Evolutionary conservation across 2,888 invertebrate species (phyloP), one percentile per base, ranked within the genome.

Genomic region (Hecatera dysodea): DNA sequence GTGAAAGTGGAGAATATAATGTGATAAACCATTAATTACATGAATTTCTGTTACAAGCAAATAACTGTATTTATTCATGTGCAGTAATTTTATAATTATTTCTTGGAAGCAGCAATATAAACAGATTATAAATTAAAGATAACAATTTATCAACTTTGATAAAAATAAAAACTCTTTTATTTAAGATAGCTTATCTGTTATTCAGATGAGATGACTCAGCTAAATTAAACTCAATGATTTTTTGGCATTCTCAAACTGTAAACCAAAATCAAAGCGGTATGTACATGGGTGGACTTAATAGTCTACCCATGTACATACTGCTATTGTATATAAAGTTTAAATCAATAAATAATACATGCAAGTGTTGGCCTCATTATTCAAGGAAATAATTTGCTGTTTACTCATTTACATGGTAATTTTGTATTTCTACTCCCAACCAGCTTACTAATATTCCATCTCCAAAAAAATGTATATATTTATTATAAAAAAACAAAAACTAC

Each of bases 371-470:
- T n/a, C 42, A 48, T 42, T 22, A 33, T 17, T 36, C 8, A 27
- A 50, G 4, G 19, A 50, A 39, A 74, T 29, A 7, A 53, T 12
- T n/a, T 36, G 19, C 22, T 29, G 6, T 75, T 12, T 46, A 48
- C 33, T 11, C 17, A 19, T 64, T 39, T 22, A 24, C 62, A 62
- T 12, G 19, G 22, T 12, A 19, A 17, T 42, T 24, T 60, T 44
- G 36, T n/a, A 15, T 33, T 8, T 33, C 33, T 33, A n/a, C 27
- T 11, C 11, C n/a, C n/a, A 50, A 24, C 64, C 48, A 62, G 42
- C 24, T 72, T 44, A 52, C 12, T 39, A 22, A 27, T 67, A n/a
- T 67, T 69, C 52, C 36, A 67, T 75, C 52, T 46, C 22, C 15
- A 50, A 44, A 22, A 42, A 27, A 15, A 50, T n/a, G n/a, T n/a